Percentiles rank a stretch among this genome's conserved stretches.
Evolutionary conservation across 1,140 invertebrate genomes (phyloP).

Genomic region (Pseudomyrmex concolor): DNA sequence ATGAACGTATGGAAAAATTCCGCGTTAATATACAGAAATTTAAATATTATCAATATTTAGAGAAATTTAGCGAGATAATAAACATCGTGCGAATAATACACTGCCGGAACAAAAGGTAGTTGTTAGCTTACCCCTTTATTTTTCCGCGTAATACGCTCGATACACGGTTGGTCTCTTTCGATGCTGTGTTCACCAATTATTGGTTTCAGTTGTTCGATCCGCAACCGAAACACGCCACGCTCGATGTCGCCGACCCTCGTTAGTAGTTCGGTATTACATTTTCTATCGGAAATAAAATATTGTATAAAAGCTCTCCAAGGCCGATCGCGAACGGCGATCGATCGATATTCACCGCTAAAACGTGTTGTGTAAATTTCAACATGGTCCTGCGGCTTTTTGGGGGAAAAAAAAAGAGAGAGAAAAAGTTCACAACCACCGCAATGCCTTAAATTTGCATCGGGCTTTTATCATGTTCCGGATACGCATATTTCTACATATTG

Average conservation of each 20-base stretch:
- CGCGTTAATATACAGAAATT: neutral
- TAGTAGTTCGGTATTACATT: conserved; percentile 67
- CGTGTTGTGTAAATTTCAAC: conserved; percentile 71
- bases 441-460: conserved; percentile 67
- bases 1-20: neutral
- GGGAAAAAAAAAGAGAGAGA: neutral
- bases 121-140: conserved; percentile 47
- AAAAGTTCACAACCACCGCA: conserved; percentile 22
- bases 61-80: conserved; percentile 6
- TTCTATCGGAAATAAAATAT: conserved; percentile 69
- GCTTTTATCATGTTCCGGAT: conserved; percentile 38
- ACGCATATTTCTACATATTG: conserved; percentile 46
- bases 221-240: conserved; percentile 62
- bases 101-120: conserved; percentile 30
- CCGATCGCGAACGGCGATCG: conserved; percentile 33
- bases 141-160: conserved; percentile 43
- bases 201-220: conserved; percentile 44
- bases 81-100: conserved; percentile 31
- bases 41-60: conserved; percentile 23
- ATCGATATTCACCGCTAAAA: conserved; percentile 69
- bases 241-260: conserved; percentile 57
- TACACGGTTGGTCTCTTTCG: conserved; percentile 46
- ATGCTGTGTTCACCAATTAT: conserved; percentile 54
- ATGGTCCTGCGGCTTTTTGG: conserved; percentile 42
- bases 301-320: conserved; percentile 48